Evolutionary conservation across 2,797 vertebrate species (phyloP), one percentile per base, ranked within the genome.

Genomic region (Sebastolobus alascanus): DNA sequence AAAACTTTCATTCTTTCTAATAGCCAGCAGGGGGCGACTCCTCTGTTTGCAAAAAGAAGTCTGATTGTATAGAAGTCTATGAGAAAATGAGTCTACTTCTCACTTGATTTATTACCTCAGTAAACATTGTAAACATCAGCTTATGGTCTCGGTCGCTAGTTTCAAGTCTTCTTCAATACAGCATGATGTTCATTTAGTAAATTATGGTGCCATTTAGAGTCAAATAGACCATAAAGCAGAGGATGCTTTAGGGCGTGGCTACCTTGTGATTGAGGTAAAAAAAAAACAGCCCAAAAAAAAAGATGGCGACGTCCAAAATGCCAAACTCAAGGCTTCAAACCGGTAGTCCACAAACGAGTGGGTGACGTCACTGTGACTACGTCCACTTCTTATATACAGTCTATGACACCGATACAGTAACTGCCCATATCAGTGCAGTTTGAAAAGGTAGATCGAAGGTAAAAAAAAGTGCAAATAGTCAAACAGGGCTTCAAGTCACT

Each of bases 401-500:
- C 63, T 1, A 46, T 43, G 11, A 65, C 59, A 69, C 46, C 71
- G 40, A 82, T 40, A 76, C 3, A 64, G 46, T 63, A 65, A 73
- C 56, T 33, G 56, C 61, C 35, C 33, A 64, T 13, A 63, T 75
- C 59, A 64, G 64, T 52, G 84, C 77, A 69, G 75, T n/a, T n/a
- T 71, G 11, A 56, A 64, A 81, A 68, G 59, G 59, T 76, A 80
- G 54, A 38, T 64, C 0, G 1, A 75, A 80, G 74, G 73, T 83
- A 50, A 50, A 68, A 68, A 60, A 85, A 87, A 84, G 87, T 89
- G 80, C 82, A 85, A 84, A 80, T n/a, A 80, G 68, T 83, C 20
- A 52, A 73, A 72, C 58, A n/a, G 73, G 73, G 84, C 56, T 72
- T 75, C 37, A 70, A 27, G 61, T 84, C 77, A 79, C 50, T 71